phyloP scores from a whole-genome alignment of 2,888 invertebrate genomes.

The Volucella bombylans region DNA sequence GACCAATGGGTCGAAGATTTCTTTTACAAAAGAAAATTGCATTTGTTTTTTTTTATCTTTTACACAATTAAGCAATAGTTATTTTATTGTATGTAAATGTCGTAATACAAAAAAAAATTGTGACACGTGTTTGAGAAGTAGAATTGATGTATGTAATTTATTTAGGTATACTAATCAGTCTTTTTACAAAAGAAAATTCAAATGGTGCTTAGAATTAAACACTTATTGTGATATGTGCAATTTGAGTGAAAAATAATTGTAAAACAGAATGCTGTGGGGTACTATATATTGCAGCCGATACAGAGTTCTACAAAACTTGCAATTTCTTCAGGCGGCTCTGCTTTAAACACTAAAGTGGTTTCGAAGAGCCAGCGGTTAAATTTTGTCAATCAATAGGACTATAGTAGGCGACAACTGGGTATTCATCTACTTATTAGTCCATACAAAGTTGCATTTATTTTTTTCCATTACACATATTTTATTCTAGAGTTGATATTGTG shows the following conservation, averaged over 20 bases:
- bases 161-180: constrained; percentile 67
- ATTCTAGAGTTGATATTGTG: too few relatives aligned
- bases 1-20: too few relatives aligned
- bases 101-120: background rate
- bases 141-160: constrained; percentile 26
- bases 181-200: constrained; percentile 66
- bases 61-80: background rate
- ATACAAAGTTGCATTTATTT: too few relatives aligned
- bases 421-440: too few relatives aligned
- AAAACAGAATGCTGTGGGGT: background rate
- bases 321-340: background rate
- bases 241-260: constrained; percentile 1
- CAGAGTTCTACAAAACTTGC: background rate
- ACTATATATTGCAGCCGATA: background rate
- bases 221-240: background rate
- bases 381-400: too few relatives aligned
- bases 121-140: constrained; percentile 24
- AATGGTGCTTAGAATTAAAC: constrained; percentile 31
- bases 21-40: too few relatives aligned
- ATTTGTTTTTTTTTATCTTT: too few relatives aligned
- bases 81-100: background rate
- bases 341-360: background rate
- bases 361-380: too few relatives aligned
- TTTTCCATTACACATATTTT: too few relatives aligned
- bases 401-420: too few relatives aligned